Base-by-base conservation (phyloP, 2,113 vertebrate genomes). In the Oenanthe oenanthe region DNA sequence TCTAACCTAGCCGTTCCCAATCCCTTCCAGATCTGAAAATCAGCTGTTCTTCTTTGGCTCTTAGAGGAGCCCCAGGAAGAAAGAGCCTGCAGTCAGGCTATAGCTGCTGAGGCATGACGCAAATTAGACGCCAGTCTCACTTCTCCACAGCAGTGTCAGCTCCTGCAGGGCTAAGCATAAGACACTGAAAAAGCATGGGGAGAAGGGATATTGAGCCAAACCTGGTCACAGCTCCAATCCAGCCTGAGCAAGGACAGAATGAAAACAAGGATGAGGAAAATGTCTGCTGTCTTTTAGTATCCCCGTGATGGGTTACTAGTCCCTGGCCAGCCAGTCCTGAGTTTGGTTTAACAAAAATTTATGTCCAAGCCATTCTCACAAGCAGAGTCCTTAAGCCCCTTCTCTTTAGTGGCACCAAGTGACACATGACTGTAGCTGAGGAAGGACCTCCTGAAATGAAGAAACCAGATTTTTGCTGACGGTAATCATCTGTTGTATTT, bases 61-160 rank as follows among this genome's bases (percentile, higher is more conserved):
- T 87, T 90, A 79, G 90, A 95, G 89, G 79, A 96, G 92, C 76
- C 82, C 94, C 38, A 74, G 84, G 89, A 94, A 95, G 93, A 96
- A 68, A 72, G 34, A 95, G 89, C 85, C 94, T 94, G 85, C 80
- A 92, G 84, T 93, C 80, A 94, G 75, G 58, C 91, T 65, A 42
- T 24, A 95, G 96, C 93, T 96, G 88, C 96, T 96, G 92, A 96
- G 93, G 95, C 94, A 93, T 96, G 95, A 97, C 57, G 47, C 89
- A 96, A 96, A 94, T 95, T 70, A 94, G 95, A 95, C 22, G 7
- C 75, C 62, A 68, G 43, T 74, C 93, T 96, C 93, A 85, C 88
- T 96, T 89, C 85, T 83, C 93, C 81, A 61, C 58, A 86, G 81
- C 95, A 87, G 88, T 90, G 92, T 92, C 93, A 93, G 88, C 81